Evolutionary conservation across 2,797 vertebrate species (phyloP), one percentile per base, ranked within the genome.

Genomic region (Gymnoscopelus braueri): DNA sequence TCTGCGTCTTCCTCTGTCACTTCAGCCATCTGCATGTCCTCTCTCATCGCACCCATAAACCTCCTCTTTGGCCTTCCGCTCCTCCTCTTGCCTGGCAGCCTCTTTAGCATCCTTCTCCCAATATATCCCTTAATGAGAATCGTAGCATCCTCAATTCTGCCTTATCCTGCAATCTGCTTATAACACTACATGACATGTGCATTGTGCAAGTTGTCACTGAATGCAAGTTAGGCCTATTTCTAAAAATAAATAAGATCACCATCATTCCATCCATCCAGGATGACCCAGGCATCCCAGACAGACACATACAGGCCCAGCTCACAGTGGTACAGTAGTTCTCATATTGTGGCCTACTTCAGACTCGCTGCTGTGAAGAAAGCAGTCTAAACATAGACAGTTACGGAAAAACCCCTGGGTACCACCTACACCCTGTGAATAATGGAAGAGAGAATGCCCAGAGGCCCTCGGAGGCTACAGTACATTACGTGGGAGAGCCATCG

Each of bases 371-470:
- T 67, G 35, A 80, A 58, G 49, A 68, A 62, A 73, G 63, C 26
- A n/a, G 15, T 48, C 48, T 67, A 74, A 78, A 79, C 64, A 81
- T 69, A 84, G 72, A 19, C 50, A 24, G 66, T 65, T 72, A 78
- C 58, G 84, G 80, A 87, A 84, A 88, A 81, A 70, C 78, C 76
- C 61, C 61, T 71, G 48, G 69, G 69, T 78, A 76, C 70, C 80
- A 67, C 88, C 90, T 73, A 87, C 81, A 66, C 58, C 55, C 65
- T 62, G 50, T 44, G 9, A 79, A 85, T 79, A 85, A 88, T 79
- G 75, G 63, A 82, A 54, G 63, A 86, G 71, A 73, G 29, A 72
- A 76, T 8, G 8, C 39, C 39, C 79, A 80, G 47, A 12, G 23
- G 55, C 13, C 19, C 29, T 62, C 35, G 6, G 39, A 70, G 32